Percentiles rank a stretch among this genome's conserved stretches.
Conservation (phyloP, 2,888 invertebrate genomes). For the Campoplex nolae region DNA sequence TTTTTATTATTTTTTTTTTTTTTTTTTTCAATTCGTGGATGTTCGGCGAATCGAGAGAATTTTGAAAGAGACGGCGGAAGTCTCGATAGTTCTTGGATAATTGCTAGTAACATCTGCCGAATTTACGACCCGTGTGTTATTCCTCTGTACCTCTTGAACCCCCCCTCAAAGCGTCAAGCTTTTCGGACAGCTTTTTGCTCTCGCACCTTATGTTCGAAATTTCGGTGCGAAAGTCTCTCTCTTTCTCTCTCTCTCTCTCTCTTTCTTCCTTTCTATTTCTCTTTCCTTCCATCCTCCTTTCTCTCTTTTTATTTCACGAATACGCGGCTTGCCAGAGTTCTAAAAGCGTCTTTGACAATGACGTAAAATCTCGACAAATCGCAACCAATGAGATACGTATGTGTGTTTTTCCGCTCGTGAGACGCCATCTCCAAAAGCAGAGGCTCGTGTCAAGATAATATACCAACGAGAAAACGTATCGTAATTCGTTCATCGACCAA, state of each 20-base stretch:
- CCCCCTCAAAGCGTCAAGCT: conserved; percentile 20
- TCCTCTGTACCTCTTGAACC: conserved; percentile 34
- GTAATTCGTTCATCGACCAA: conserved; percentile 41
- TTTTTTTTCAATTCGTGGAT: background rate
- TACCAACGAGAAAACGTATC: conserved; percentile 28
- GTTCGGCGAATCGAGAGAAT: background rate
- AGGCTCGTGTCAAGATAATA: background rate
- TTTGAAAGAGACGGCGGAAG: conserved; percentile 56
- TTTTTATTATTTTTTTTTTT: too few species aligned
- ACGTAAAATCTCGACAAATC: conserved; percentile 81
- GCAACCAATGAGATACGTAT: conserved; percentile 59
- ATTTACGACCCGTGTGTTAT: conserved; percentile 66
- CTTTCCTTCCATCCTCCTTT: conserved; percentile 34
- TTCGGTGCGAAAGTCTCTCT: conserved; percentile 30
- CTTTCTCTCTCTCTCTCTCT: conserved; percentile 6
- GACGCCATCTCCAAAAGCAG: conserved; percentile 23
- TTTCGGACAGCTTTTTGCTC: conserved; percentile 16
- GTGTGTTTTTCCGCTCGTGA: conserved; percentile 15
- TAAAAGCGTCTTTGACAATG: conserved; percentile 83
- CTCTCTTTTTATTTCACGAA: conserved; percentile 67
- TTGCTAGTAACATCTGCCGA: conserved; percentile 66
- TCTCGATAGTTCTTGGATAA: conserved; percentile 61
- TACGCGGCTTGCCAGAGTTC: conserved; percentile 79
- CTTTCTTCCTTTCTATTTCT: conserved; percentile 13
- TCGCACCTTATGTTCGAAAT: conserved; percentile 38